A percentile compares a stretch with the other conserved stretches of the same genome.
Conservation (phyloP, 2,888 invertebrate species). For the Xanthorhoe designata region DNA sequence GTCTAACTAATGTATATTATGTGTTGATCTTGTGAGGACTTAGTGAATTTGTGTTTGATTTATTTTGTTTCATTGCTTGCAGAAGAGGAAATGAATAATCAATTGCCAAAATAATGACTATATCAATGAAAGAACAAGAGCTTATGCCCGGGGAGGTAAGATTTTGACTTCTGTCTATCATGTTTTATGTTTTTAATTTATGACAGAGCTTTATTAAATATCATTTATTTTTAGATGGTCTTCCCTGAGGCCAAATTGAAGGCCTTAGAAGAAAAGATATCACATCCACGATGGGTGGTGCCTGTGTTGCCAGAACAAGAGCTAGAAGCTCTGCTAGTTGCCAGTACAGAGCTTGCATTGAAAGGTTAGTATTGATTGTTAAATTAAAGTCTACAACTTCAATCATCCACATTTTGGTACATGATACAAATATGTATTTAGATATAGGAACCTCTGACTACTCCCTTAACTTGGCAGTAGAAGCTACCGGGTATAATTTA, state of each 20-base stretch:
- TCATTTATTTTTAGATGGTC: constrained; percentile 60
- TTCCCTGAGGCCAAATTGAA: constrained; percentile 96
- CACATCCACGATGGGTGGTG: constrained; percentile 98
- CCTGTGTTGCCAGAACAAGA: constrained; percentile 98
- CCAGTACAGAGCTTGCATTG: constrained; percentile 94
- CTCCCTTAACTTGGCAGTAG: too few species aligned
- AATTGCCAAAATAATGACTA: constrained; percentile 80
- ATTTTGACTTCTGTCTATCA: constrained; percentile 16
- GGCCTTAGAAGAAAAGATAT: constrained; percentile 97
- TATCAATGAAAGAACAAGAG: constrained; percentile 84
- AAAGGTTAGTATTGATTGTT: constrained; percentile 86
- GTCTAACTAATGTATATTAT: too few species aligned
- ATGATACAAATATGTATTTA: too few species aligned
- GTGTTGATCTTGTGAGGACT: not conserved
- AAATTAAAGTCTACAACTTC: too few species aligned
- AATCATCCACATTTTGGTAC: too few species aligned
- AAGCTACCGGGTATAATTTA: too few species aligned
- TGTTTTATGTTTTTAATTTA: not conserved
- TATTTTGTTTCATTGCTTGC: constrained; percentile 45
- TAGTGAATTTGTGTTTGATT: not conserved
- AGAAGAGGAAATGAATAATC: constrained; percentile 75
- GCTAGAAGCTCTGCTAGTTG: constrained; percentile 95
- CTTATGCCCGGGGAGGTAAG: constrained; percentile 81
- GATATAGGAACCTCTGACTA: too few species aligned
- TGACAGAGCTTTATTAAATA: not conserved